These are phyloP conservation scores for Yasuhikotakia modesta DNA, from an alignment of 2,797 vertebrate genomes.

Conservation along the genomic window DNA sequence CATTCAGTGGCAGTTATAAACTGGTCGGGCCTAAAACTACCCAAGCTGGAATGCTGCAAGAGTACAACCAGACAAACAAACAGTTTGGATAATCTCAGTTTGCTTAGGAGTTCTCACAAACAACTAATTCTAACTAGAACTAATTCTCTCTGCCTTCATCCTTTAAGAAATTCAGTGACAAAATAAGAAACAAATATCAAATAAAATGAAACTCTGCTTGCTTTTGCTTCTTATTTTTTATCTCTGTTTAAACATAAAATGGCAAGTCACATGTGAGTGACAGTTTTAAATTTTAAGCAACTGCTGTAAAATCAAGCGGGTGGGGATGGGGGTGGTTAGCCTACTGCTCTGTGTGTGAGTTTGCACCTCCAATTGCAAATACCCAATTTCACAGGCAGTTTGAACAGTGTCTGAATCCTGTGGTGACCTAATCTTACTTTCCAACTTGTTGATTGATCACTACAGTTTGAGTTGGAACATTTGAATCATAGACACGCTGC, in stretches of 20 bases:
- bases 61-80: constrained; percentile 21
- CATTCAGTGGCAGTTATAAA: constrained; percentile 59
- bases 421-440: too few relatives aligned
- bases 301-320: too few relatives aligned
- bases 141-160: not conserved
- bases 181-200: not conserved
- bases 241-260: too few relatives aligned
- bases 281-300: too few relatives aligned
- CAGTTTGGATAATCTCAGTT: constrained; percentile 32
- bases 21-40: constrained; percentile 49
- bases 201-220: not conserved
- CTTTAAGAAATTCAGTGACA: not conserved
- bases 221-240: not conserved
- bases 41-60: constrained; percentile 27
- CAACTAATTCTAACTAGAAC: too few relatives aligned
- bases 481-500: not conserved
- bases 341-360: too few relatives aligned
- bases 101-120: constrained; percentile 31
- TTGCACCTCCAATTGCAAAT: too few relatives aligned
- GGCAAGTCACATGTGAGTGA: too few relatives aligned
- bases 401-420: too few relatives aligned
- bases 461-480: not conserved
- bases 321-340: too few relatives aligned
- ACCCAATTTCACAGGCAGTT: too few relatives aligned
- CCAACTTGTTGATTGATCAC: too few relatives aligned